Percentiles rank a stretch among this genome's conserved stretches.
Conservation (phyloP, 30 jellyfish, hydroid and myxozoan genomes). For the Pelagia noctiluca region DNA sequence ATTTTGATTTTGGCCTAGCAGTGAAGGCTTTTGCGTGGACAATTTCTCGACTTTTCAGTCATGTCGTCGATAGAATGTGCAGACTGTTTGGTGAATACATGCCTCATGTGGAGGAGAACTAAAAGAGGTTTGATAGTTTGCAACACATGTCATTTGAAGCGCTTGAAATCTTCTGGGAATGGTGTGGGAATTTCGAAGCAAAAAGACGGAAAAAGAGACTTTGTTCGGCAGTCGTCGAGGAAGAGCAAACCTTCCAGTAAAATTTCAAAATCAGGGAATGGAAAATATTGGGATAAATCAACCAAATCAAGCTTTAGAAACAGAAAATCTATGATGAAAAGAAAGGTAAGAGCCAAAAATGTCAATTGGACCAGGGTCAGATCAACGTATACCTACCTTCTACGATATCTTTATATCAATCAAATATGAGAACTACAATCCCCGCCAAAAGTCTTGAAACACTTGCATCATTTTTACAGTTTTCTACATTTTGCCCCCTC, state of each 20-base stretch:
- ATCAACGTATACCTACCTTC: background rate
- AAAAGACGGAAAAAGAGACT: constrained; percentile 36
- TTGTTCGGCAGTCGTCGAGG: constrained; percentile 59
- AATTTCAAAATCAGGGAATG: constrained; percentile 44
- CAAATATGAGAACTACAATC: too few relatives aligned
- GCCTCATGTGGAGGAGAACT: constrained; percentile 94
- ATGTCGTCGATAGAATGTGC: constrained; percentile 70
- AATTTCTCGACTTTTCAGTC: too few relatives aligned
- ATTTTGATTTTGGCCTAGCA: too few relatives aligned
- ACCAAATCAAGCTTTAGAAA: constrained; percentile 50
- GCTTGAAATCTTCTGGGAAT: constrained; percentile 54
- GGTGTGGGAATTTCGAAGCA: background rate
- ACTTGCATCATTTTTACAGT: too few relatives aligned
- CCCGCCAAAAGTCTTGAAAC: too few relatives aligned
- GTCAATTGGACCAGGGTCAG: background rate
- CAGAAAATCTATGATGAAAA: constrained; percentile 65
- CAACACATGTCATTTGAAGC: constrained; percentile 84
- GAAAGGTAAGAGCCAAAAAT: constrained; percentile 32
- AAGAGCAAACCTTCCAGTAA: constrained; percentile 55
- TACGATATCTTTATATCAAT: background rate
- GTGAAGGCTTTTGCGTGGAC: too few relatives aligned
- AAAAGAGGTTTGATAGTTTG: constrained; percentile 64
- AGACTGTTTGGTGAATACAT: constrained; percentile 70
- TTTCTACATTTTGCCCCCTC: too few relatives aligned
- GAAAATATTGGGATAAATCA: constrained; percentile 53